phyloP scores from a whole-genome alignment of 2,797 vertebrate genomes.

The Phataginus tetradactyla region DNA sequence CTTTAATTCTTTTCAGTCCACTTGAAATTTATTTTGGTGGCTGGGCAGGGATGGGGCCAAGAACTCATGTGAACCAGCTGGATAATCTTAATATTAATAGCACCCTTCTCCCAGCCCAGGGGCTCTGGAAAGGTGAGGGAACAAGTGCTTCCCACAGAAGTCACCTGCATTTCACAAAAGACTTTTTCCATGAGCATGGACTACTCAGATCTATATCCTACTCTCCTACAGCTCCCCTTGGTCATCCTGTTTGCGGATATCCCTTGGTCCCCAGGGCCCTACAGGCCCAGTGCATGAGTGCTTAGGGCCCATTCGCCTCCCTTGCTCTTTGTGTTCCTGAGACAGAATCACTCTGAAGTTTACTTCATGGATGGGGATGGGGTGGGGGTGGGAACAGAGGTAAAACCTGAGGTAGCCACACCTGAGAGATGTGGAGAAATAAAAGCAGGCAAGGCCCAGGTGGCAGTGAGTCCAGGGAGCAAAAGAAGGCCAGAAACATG shows the following conservation, averaged over 20 bases:
- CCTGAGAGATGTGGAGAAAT: constrained; percentile 25
- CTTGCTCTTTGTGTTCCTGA: constrained; percentile 39
- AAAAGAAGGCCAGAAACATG: constrained; percentile 51
- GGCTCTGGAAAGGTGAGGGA: constrained; percentile 14
- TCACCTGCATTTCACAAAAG: constrained; percentile 30
- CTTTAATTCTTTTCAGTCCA: constrained; percentile 40
- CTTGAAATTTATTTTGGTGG: constrained; percentile 57
- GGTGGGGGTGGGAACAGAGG: background rate
- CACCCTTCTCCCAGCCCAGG: constrained; percentile 9
- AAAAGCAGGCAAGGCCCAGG: constrained; percentile 1
- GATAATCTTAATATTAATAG: constrained; percentile 51
- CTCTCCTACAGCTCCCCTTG: constrained; percentile 1
- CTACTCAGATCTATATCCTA: constrained; percentile 15
- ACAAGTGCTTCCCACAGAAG: background rate
- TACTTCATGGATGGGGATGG: background rate
- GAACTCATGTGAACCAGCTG: background rate
- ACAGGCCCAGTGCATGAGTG: background rate
- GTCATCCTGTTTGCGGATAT: background rate
- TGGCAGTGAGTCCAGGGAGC: background rate
- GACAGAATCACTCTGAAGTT: constrained; percentile 37
- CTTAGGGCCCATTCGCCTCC: background rate
- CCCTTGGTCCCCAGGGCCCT: background rate
- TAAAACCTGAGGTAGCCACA: constrained; percentile 51
- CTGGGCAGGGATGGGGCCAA: background rate
- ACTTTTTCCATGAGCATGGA: background rate